Base-by-base conservation (phyloP, 2,888 invertebrate species). In the Dicycla oo region DNA sequence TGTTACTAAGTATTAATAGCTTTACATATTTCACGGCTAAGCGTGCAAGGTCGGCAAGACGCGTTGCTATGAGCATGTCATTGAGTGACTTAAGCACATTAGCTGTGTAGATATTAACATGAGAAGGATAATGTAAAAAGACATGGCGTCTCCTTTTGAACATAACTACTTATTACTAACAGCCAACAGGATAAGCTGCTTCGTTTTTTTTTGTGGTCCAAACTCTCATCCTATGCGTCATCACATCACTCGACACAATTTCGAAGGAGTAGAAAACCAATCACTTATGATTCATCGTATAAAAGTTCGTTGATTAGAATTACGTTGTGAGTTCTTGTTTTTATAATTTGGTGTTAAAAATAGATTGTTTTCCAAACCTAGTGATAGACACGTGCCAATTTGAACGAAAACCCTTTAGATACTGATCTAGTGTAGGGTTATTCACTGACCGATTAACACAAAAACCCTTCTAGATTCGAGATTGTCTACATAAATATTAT, bases 11-110 rank as follows among this genome's bases (percentile, higher is more conserved):
- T n/a, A 78, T 81, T 81, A 84, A 82, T 80, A 75, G 77, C 61
- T 78, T 82, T 69, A 81, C 82, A 86, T 82, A 83, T 83, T 86
- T 81, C 73, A 82, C n/a, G n/a, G n/a, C 87, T 85, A 78, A 81
- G 80, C 75, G 75, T 56, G 75, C 86, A 86, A 88, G 88, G 86
- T 84, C 82, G 83, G 49, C 65, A 69, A 68, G 58, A 86, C 72
- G 73, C 60, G 70, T 73, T 69, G 65, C 78, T 76, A 70, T 68
- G 64, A 68, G 69, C 74, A 74, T 65, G 80, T 79, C 79, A 84
- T 85, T 82, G 77, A 73, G 73, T 76, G 78, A 75, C 64, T 69
- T 81, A 86, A 87, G 77, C 81, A 81, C 80, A 82, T 86, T 84
- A 76, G 74, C 70, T 68, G 64, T 71, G 60, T 58, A 61, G 60